phyloP scores from a whole-genome alignment of 1,140 invertebrate species.

The Zeugodacus cucurbitae region DNA sequence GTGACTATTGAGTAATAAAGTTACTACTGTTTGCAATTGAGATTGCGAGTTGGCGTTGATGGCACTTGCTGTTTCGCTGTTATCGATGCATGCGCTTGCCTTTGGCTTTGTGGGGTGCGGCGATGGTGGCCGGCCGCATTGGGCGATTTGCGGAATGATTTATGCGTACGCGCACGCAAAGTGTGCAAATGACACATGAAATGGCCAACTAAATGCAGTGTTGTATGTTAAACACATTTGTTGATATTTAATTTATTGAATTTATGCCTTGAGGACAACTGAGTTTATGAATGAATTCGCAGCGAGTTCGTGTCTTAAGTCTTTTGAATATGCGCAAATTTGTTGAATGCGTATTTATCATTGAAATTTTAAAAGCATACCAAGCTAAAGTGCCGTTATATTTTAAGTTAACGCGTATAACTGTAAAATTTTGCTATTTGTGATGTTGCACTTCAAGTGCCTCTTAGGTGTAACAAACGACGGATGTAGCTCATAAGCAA shows the following conservation, averaged over 20 bases:
- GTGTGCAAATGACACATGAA: not conserved
- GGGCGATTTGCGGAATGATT: not conserved
- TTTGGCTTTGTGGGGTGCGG: not conserved
- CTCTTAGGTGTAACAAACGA: not conserved
- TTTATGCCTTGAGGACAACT: not conserved
- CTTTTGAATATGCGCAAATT: not conserved
- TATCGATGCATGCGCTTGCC: slow-evolving; percentile 4
- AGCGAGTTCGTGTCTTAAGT: not conserved
- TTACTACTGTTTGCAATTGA: slow-evolving; percentile 36
- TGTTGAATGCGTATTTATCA: not conserved
- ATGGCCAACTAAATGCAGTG: not conserved
- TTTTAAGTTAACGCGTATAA: not conserved
- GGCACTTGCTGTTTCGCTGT: slow-evolving; percentile 34
- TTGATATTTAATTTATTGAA: not conserved
- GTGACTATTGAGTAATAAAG: slow-evolving; percentile 30
- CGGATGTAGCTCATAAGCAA: not conserved
- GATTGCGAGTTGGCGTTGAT: slow-evolving; percentile 31
- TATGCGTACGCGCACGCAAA: not conserved
- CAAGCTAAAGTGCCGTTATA: not conserved
- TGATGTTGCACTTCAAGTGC: not conserved
- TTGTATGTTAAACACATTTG: not conserved
- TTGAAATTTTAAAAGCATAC: not conserved
- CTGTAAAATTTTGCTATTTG: not conserved
- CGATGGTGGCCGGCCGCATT: not conserved
- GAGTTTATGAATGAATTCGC: not conserved